Percentiles rank a stretch among this genome's conserved stretches.
phyloP scores from a whole-genome alignment of 2,113 vertebrate species.

The Dasyprocta punctata region DNA sequence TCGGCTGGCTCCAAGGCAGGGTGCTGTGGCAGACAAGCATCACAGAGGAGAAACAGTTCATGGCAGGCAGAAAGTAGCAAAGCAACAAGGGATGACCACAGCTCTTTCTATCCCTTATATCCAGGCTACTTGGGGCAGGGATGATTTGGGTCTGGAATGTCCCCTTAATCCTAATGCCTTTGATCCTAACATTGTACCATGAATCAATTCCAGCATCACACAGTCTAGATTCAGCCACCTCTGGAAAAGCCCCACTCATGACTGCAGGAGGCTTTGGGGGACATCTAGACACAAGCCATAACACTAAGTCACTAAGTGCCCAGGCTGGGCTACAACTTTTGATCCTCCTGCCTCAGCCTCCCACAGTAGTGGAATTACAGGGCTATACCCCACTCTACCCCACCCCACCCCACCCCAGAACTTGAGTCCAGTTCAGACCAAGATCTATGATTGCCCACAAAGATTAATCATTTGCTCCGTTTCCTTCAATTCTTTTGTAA shows the following conservation, averaged over 20 bases:
- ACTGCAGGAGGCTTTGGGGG: not conserved
- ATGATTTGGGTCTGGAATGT: not conserved
- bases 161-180: not conserved
- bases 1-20: not conserved
- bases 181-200: not conserved
- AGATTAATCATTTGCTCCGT: conserved; percentile 10
- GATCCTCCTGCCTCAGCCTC: not conserved
- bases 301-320: not conserved
- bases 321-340: not conserved
- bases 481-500: conserved; percentile 23
- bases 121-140: not conserved
- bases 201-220: not conserved
- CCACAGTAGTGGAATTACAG: not conserved
- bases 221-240: not conserved
- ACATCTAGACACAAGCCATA: not conserved
- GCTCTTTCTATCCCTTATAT: not conserved
- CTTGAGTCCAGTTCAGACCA: not conserved
- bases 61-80: not conserved
- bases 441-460: not conserved
- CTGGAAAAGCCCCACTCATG: not conserved
- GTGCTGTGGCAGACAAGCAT: not conserved
- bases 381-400: not conserved
- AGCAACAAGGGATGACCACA: not conserved
- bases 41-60: not conserved
- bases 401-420: not conserved